Evolutionary conservation across 2,113 vertebrate genomes (phyloP), one percentile per base, ranked within the genome.

Genomic region (Vidua chalybeata): DNA sequence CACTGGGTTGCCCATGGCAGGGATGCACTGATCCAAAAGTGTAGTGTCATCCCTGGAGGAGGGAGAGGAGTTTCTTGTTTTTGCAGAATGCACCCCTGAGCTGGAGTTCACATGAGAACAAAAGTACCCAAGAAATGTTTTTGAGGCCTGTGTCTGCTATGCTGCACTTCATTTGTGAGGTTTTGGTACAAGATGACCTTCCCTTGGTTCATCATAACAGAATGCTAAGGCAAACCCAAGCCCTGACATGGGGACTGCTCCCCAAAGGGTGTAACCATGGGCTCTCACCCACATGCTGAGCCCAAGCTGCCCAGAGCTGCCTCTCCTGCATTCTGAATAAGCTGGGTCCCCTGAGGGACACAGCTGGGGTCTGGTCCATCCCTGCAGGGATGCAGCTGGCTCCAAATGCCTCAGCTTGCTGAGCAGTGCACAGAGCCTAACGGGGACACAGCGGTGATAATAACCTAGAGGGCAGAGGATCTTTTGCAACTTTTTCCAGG

Each of bases 201-300:
- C 14, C 17, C 22, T 82, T 52, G 19, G 22, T 43, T 51, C 26
- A 16, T 7, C 24, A 1, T 6, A 52, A 11, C 21, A 11, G 48
- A 35, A 35, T 7, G 22, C 31, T n/a, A 27, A 37, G 45, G 14
- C 41, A 58, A n/a, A 13, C 30, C 59, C 15, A 4, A 8, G 48
- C 27, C 30, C 73, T 46, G 22, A 17, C 41, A 35, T 35, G 35
- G 35, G 35, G 35, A 35, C 35, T 35, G 35, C 35, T 35, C 35
- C 35, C 35, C 35, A 41, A 41, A 75, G 16, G 18, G 11, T 61
- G 24, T 7, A 21, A 75, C 15, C 10, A 5, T 0, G 3, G 62
- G 9, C 58, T 58, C 0, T 0, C 35, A 11, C 24, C 51, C 46
- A 28, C 15, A 1, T 1, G 4, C 23, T 0, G 1, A 59, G 30